Evolutionary conservation across 1,140 invertebrate species (phyloP).

Genomic region (Dendrolimus punctatus): DNA sequence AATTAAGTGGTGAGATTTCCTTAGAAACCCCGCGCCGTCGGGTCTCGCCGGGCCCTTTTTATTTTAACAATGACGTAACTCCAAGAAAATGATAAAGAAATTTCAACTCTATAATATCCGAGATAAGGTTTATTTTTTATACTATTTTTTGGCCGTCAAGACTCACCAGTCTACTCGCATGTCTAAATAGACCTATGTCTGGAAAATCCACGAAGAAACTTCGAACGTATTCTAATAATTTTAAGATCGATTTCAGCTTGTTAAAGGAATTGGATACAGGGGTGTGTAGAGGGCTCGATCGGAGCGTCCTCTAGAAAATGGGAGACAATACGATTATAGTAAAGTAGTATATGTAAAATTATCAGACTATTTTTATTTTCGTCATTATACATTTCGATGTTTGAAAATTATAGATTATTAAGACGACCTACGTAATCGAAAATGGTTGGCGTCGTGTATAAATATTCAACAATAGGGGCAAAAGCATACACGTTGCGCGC

Average conservation of each 20-base stretch:
- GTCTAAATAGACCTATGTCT: no score
- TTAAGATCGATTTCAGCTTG: constrained; percentile 19
- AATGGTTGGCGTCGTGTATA: not conserved
- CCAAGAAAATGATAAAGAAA: not conserved
- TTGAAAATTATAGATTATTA: constrained; percentile 6
- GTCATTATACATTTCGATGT: no score
- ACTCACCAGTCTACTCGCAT: no score
- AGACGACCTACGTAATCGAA: constrained; percentile 13
- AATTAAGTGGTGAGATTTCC: constrained; percentile 46
- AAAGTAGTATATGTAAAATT: constrained; percentile 29
- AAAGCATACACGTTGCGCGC: no score
- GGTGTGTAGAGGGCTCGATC: constrained; percentile 53
- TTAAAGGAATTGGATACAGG: constrained; percentile 10
- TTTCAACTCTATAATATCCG: not conserved
- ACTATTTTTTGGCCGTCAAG: no score
- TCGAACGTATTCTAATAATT: constrained; percentile 4
- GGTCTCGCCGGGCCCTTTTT: constrained; percentile 25
- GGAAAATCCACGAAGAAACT: not conserved
- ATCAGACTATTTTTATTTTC: no score
- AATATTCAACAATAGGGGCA: no score
- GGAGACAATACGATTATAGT: constrained; percentile 60
- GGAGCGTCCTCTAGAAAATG: constrained; percentile 58
- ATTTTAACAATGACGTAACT: not conserved
- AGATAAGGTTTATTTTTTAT: not conserved
- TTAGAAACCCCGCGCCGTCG: constrained; percentile 44